phyloP scores from a whole-genome alignment of 2,888 invertebrate species.

The Agrochola litura region DNA sequence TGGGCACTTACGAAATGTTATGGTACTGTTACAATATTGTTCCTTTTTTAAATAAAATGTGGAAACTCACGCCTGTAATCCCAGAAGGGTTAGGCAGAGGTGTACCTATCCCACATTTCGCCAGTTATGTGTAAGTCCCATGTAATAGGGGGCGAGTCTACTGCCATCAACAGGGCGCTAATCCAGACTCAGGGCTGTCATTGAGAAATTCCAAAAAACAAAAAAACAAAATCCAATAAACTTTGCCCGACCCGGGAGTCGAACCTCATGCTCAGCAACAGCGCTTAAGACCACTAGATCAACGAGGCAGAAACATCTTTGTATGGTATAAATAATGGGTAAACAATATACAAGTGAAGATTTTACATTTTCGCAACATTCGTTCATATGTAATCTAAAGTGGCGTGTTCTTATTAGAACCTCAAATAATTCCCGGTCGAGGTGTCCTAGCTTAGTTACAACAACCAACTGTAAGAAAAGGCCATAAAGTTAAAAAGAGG shows the following conservation, averaged over 20 bases:
- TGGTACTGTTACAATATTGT: neutral
- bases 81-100: neutral
- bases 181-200: neutral
- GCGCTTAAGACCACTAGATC: too few relatives aligned
- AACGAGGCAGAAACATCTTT: too few relatives aligned
- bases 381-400: too few relatives aligned
- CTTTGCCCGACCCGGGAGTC: too few relatives aligned
- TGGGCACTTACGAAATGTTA: constrained; percentile 1
- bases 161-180: neutral
- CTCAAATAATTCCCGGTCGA: too few relatives aligned
- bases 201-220: neutral
- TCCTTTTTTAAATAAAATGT: neutral
- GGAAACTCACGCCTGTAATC: neutral
- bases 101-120: neutral
- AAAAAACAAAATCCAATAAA: too few relatives aligned
- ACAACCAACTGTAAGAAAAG: too few relatives aligned
- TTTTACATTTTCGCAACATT: neutral
- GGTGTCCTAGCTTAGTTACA: too few relatives aligned
- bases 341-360: neutral
- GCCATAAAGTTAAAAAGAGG: too few relatives aligned
- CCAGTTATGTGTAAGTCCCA: neutral
- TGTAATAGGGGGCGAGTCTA: neutral
- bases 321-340: neutral
- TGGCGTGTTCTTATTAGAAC: too few relatives aligned
- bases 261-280: neutral